These are phyloP conservation scores for Netelia melanura DNA, from an alignment of 2,888 invertebrate species.

Conservation along the genomic window DNA sequence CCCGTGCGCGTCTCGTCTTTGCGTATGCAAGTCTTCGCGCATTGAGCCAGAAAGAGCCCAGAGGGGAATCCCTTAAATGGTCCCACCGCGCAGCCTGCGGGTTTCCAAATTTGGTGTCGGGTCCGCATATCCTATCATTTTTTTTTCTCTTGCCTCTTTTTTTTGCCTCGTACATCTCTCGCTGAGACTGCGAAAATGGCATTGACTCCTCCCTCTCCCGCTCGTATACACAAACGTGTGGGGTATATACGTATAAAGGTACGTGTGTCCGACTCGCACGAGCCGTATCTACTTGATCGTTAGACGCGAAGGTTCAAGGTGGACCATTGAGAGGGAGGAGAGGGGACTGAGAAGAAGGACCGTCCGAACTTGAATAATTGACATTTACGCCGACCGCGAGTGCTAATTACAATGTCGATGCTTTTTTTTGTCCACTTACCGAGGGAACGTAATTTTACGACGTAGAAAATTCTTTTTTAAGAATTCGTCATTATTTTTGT, in stretches of 20 bases:
- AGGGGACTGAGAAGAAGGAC: too few relatives aligned
- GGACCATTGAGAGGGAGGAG: slow-evolving; percentile 53
- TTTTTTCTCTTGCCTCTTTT: slow-evolving; percentile 61
- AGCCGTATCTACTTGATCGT: slow-evolving; percentile 46
- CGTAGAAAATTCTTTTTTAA: too few relatives aligned
- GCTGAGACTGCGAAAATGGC: slow-evolving; percentile 76
- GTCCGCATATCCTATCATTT: slow-evolving; percentile 54
- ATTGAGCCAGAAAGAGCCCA: slow-evolving; percentile 43
- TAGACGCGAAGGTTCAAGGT: slow-evolving; percentile 77
- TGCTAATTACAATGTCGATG: slow-evolving; percentile 36
- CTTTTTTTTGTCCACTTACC: slow-evolving; percentile 14
- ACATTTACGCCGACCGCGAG: slow-evolving; percentile 43
- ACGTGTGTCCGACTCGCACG: slow-evolving; percentile 37
- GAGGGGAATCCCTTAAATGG: slow-evolving; percentile 77
- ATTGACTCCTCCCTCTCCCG: slow-evolving; percentile 73
- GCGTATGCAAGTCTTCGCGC: slow-evolving; percentile 33
- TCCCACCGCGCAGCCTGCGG: slow-evolving; percentile 72
- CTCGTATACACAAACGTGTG: slow-evolving; percentile 14
- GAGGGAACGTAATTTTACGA: not conserved
- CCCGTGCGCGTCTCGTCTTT: not conserved
- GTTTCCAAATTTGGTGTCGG: slow-evolving; percentile 82
- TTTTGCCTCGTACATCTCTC: slow-evolving; percentile 33
- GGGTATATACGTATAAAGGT: not conserved
- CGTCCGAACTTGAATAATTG: slow-evolving; percentile 48
- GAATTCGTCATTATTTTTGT: too few relatives aligned